Conservation (phyloP, 2,888 invertebrate genomes). For the Drosophila fungiperda region DNA sequence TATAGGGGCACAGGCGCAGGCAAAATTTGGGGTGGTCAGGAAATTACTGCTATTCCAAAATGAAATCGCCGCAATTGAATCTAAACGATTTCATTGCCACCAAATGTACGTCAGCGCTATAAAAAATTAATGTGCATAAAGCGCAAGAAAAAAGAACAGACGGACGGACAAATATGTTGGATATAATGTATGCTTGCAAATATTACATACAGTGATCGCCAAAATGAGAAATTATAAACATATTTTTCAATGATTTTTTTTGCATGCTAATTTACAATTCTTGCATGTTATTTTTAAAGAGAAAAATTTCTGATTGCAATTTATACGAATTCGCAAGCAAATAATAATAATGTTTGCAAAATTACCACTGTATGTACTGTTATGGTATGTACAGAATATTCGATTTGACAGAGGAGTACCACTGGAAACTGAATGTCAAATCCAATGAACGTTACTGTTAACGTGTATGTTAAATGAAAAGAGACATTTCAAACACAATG, state of each 20-base stretch:
- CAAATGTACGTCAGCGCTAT: constrained; percentile 61
- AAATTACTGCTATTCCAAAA: constrained; percentile 77
- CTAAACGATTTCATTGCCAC: constrained; percentile 79
- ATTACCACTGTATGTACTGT: constrained; percentile 1
- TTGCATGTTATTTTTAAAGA: neutral
- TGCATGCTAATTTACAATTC: neutral
- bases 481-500: constrained; percentile 22
- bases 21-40: constrained; percentile 61
- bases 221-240: neutral
- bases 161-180: constrained; percentile 21
- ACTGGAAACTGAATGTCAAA: constrained; percentile 51
- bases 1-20: constrained; percentile 12
- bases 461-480: constrained; percentile 10
- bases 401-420: constrained; percentile 12
- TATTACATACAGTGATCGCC: constrained; percentile 10
- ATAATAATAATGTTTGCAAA: neutral
- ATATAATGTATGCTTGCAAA: constrained; percentile 23
- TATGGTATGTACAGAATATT: constrained; percentile 14
- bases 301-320: neutral
- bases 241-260: neutral
- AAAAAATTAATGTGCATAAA: constrained; percentile 47
- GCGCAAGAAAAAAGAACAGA: constrained; percentile 18
- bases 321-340: neutral
- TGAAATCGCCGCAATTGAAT: constrained; percentile 78
- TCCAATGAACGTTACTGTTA: constrained; percentile 43